phyloP scores from a whole-genome alignment of 2,113 vertebrate genomes.

The Rhineura floridana region DNA sequence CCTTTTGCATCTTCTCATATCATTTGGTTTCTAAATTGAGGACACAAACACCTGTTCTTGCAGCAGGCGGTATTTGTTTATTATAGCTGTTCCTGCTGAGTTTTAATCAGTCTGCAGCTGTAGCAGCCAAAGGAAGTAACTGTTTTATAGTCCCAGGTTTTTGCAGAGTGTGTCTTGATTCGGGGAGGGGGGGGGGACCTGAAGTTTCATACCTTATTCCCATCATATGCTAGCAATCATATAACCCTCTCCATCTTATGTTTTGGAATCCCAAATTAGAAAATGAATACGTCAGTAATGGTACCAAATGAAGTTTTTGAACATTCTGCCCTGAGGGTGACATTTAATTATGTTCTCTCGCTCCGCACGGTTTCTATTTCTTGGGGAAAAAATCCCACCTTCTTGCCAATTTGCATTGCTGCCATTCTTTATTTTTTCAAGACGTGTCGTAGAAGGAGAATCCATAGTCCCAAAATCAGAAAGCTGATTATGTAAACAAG shows the following conservation, averaged over 20 bases:
- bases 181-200: conserved; percentile 14
- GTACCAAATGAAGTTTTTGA: conserved; percentile 62
- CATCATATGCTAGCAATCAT: conserved; percentile 69
- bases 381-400: conserved; percentile 53
- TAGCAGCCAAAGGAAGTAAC: conserved; percentile 68
- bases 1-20: conserved; percentile 69
- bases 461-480: conserved; percentile 23
- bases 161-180: conserved; percentile 54
- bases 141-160: conserved; percentile 64
- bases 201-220: conserved; percentile 63
- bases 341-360: conserved; percentile 44
- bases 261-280: conserved; percentile 72
- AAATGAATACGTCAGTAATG: conserved; percentile 61
- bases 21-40: conserved; percentile 76
- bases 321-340: conserved; percentile 55
- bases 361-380: conserved; percentile 46
- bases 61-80: conserved; percentile 81
- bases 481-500: conserved; percentile 40
- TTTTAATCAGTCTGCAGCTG: conserved; percentile 79
- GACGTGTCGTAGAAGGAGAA: conserved; percentile 55
- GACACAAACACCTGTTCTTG: conserved; percentile 78
- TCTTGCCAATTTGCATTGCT: conserved; percentile 47
- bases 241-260: conserved; percentile 52
- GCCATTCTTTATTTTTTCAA: conserved; percentile 52
- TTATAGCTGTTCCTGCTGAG: conserved; percentile 75